Evolutionary conservation across 2,888 invertebrate genomes (phyloP), one percentile per base, ranked within the genome.

Genomic region (Aphidius colemani): DNA sequence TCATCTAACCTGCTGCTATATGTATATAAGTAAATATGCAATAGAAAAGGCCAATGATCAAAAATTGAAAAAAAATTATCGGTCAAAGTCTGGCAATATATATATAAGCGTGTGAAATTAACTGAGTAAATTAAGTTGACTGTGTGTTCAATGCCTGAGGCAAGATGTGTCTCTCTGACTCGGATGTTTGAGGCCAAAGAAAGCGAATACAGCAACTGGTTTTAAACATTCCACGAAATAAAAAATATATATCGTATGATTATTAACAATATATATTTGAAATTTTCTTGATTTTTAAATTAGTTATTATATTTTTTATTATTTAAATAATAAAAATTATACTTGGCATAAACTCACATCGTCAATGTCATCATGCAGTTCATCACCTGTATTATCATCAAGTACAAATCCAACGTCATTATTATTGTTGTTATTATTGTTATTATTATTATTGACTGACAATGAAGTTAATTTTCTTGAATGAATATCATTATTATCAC

Each of bases 341-440:
- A 53, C 50, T 51, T 41, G 51, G 45, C 48, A 57, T 18, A 18
- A 64, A 80, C 81, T 81, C 74, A 81, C 81, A 65, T 81, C 79
- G 61, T 81, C 80, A 13, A 66, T 73, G 59, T 80, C 79, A 41
- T 81, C 78, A 55, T 73, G 76, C 8, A 79, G 72, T 45, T 71
- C 74, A 58, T 80, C 80, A 62, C 77, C 78, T 39, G 66, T 72
- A 61, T 69, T 75, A 44, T 78, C 77, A 45, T 79, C 78, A 58
- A 81, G 76, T 9, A 81, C 81, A 67, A 82, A 82, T 43, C 75
- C 74, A 43, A 81, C 81, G 71, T 82, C 81, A 69, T 81, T 81
- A 69, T 82, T 81, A 72, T 81, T 81, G 69, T 81, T 80, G 68
- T 81, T 80, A 72, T 79, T 80, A 58, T 75, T 72, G 56, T 65